Evolutionary conservation across 2,797 vertebrate genomes (phyloP).

Genomic region (Anableps anableps): DNA sequence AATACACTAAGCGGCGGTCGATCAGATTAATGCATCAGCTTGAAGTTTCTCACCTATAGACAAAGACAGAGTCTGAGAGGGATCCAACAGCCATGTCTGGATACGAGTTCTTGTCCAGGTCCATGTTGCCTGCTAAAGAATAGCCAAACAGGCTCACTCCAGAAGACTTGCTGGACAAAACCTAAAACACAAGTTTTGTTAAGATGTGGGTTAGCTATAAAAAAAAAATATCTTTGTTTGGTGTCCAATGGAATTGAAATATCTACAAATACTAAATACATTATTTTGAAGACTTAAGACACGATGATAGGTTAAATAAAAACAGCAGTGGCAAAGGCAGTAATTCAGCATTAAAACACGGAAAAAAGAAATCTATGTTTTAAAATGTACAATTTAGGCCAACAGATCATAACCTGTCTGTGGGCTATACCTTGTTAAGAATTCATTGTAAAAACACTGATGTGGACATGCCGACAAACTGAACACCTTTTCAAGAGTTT

Average conservation of each 20-base stretch:
- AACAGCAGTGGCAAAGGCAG: too few species aligned
- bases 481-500: neutral
- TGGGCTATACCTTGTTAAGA: neutral
- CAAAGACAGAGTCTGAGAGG: conserved; percentile 89
- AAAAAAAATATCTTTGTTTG: neutral
- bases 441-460: neutral
- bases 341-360: neutral
- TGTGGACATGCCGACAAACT: neutral
- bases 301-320: neutral
- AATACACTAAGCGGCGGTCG: neutral
- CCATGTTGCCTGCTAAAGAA: conserved; percentile 95
- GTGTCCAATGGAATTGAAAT: neutral
- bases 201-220: neutral
- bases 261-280: too few species aligned
- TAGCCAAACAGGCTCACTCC: conserved; percentile 87
- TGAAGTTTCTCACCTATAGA: conserved; percentile 84
- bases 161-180: conserved; percentile 78
- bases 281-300: neutral
- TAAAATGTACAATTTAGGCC: neutral
- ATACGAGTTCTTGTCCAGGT: conserved; percentile 92
- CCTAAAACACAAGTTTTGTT: conserved; percentile 66
- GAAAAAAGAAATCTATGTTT: neutral
- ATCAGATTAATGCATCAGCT: neutral
- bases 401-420: too few species aligned
- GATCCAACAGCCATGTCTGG: conserved; percentile 95